A percentile compares a stretch with the other conserved stretches of the same genome.
Conservation (phyloP, 2,888 invertebrate species). For the Phrixothrix hirtus region DNA sequence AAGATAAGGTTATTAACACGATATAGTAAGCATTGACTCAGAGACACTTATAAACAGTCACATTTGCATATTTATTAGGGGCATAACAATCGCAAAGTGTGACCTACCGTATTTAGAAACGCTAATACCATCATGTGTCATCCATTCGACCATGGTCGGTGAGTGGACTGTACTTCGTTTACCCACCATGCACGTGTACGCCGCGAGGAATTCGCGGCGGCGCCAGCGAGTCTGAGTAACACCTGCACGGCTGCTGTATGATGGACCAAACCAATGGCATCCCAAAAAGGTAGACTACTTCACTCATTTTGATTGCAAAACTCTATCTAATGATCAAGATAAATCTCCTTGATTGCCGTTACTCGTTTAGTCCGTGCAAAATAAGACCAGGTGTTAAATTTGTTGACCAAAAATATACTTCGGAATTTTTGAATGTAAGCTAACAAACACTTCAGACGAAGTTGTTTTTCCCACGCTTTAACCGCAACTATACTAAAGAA, state of each 20-base stretch:
- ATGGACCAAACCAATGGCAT: constrained; percentile 47
- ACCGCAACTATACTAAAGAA: background rate
- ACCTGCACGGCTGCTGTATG: constrained; percentile 59
- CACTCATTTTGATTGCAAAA: background rate
- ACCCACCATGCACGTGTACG: constrained; percentile 55
- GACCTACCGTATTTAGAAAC: constrained; percentile 6
- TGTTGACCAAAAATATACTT: background rate
- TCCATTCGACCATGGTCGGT: constrained; percentile 9
- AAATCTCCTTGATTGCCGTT: background rate
- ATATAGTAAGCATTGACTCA: constrained; percentile 11
- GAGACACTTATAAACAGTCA: constrained; percentile 7
- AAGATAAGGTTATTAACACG: constrained; percentile 15
- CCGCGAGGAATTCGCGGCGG: constrained; percentile 63
- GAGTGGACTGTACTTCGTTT: constrained; percentile 28
- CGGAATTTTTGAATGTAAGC: background rate
- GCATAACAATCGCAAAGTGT: constrained; percentile 6
- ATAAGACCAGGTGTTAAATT: background rate
- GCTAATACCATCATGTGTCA: constrained; percentile 19
- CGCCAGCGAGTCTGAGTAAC: constrained; percentile 68
- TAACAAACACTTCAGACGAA: background rate
- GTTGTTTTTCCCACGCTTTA: background rate
- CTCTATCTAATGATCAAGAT: background rate
- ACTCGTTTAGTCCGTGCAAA: background rate
- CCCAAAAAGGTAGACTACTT: constrained; percentile 41
- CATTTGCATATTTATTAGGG: constrained; percentile 20